Conservation (phyloP, 2,888 invertebrate genomes). For the Prosapia bicincta region DNA sequence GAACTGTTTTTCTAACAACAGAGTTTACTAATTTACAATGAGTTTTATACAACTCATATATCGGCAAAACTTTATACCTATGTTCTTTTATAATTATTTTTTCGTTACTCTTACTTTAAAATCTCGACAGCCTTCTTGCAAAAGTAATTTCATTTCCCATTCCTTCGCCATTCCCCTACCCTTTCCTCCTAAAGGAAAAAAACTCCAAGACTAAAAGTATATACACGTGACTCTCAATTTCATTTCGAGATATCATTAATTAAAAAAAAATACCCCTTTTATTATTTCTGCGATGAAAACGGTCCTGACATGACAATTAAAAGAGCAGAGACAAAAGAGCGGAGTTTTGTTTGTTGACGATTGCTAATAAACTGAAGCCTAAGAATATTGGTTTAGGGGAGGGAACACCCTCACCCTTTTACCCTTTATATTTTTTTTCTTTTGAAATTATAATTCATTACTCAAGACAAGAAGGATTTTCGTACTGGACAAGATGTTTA, state of each 20-base stretch:
- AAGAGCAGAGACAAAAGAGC: conserved; percentile 23
- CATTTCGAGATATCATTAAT: conserved; percentile 30
- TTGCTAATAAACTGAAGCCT: conserved; percentile 26
- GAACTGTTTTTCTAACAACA: too few species aligned
- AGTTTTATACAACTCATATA: too few species aligned
- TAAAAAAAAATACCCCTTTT: conserved; percentile 28
- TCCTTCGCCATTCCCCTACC: background rate
- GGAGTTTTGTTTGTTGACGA: conserved; percentile 21
- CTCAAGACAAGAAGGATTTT: background rate
- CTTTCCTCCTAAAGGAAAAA: background rate
- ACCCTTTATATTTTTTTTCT: background rate
- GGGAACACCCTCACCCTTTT: background rate
- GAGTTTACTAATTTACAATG: too few species aligned
- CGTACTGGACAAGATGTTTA: background rate
- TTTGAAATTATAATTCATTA: background rate
- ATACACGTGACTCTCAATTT: conserved; percentile 23
- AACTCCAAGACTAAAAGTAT: background rate
- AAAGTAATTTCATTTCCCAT: background rate
- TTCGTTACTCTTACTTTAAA: background rate
- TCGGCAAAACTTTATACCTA: background rate
- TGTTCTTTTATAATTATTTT: background rate
- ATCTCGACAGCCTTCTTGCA: background rate
- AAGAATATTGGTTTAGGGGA: conserved; percentile 21
- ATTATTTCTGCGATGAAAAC: conserved; percentile 29
- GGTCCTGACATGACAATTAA: conserved; percentile 31